phyloP scores from a whole-genome alignment of 2,113 vertebrate species.

The Echinops telfairi region DNA sequence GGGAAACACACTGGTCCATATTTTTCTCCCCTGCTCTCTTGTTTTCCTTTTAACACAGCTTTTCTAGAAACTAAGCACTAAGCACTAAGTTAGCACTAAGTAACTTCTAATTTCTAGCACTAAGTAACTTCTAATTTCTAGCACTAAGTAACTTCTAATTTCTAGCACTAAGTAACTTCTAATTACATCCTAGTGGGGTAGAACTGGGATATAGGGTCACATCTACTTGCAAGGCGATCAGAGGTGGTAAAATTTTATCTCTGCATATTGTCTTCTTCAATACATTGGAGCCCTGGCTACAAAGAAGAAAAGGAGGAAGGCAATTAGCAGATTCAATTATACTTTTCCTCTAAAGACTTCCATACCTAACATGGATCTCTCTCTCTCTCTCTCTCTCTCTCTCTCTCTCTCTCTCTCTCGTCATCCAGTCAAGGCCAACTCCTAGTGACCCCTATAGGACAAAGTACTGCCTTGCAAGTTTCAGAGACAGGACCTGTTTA shows the following conservation, averaged over 20 bases:
- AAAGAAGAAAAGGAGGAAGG: neutral
- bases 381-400: no score
- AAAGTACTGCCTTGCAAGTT: no score
- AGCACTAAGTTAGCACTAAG: no score
- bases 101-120: neutral
- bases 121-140: neutral
- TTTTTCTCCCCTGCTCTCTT: neutral
- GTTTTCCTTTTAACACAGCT: neutral
- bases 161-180: neutral
- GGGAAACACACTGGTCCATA: neutral
- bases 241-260: neutral
- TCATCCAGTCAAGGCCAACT: no score
- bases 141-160: neutral
- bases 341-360: neutral
- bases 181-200: neutral
- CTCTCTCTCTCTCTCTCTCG: no score
- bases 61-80: no score
- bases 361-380: neutral
- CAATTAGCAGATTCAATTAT: neutral
- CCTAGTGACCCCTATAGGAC: no score
- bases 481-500: no score
- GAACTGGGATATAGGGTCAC: neutral
- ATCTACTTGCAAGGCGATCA: neutral
- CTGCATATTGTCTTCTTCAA: neutral
- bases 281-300: neutral